Base-by-base conservation (phyloP, 2,888 invertebrate genomes). In the Leucania comma region DNA sequence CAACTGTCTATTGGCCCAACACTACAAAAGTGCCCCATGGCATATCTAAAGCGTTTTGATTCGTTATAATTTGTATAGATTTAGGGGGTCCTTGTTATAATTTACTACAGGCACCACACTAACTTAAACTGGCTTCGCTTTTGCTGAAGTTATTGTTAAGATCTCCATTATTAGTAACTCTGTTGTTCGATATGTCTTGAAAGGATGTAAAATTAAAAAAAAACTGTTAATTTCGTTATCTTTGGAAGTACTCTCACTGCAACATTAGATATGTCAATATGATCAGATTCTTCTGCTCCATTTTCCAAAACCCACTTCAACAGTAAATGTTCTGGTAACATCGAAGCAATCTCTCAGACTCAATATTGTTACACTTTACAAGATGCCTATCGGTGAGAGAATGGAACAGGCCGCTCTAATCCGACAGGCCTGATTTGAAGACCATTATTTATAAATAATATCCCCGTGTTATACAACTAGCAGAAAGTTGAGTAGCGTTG, bases 381-480 rank as follows among this genome's bases (percentile, higher is more conserved):
- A 80, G 83, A 82, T 82, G 17, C 22, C 22, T 62, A 82, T 82
- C 83, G 29, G 4, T 14, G 51, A 70, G 82, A 75, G 80, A 83
- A 75, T 75, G 72, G 78, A 67, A 56, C 64, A 32, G 32, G 22
- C 66, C 66, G 65, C 56, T 80, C 65, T 79, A 80, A 80, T 78
- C 79, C 65, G 80, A 63, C 78, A 67, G 66, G 65, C 65, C 51
- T 57, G 82, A 71, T 71, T 75, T 54, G 79, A 75, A 73, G 65
- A 73, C 78, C 48, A 78, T 78, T 80, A 77, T 72, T 81, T 77
- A 80, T 82, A 82, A 78, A 78, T 73, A 73, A 71, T 82, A 78
- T 67, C 68, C 74, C 68, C 57, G 17, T 29, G 70, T 82, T 80
- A 77, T 72, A 74, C 64, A 81, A 81, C 68, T 17, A 72, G 59